A percentile compares a stretch with the other conserved stretches of the same genome.
phyloP scores from a whole-genome alignment of 2,113 vertebrate genomes.

The Madoqua kirkii region DNA sequence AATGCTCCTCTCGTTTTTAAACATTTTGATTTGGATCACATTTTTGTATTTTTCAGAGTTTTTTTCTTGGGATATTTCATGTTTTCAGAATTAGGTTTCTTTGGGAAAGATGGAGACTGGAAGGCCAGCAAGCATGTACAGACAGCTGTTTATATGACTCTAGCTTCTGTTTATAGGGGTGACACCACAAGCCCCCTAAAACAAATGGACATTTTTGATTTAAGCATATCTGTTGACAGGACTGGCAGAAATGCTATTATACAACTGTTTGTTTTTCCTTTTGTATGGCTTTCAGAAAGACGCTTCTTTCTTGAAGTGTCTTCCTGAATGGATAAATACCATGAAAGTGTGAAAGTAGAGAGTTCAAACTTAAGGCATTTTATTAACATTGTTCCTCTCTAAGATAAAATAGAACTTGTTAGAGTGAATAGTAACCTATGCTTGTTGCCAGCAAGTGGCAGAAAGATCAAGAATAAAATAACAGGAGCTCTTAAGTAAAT shows the following conservation, averaged over 20 bases:
- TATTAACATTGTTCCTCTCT: constrained; percentile 7
- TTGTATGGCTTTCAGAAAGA: constrained; percentile 28
- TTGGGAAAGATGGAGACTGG: background rate
- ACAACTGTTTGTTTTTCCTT: background rate
- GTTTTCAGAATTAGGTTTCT: background rate
- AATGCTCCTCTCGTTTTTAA: background rate
- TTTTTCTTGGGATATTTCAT: background rate
- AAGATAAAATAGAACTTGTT: constrained; percentile 17
- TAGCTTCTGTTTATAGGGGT: background rate
- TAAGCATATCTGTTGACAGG: background rate
- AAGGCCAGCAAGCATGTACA: background rate
- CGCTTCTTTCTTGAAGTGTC: background rate
- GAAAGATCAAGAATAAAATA: constrained; percentile 26
- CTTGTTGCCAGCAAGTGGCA: background rate
- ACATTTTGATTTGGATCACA: background rate
- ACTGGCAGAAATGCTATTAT: background rate
- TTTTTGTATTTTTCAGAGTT: background rate
- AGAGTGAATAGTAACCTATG: background rate
- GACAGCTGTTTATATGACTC: background rate
- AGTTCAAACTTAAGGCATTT: background rate
- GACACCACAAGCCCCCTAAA: background rate
- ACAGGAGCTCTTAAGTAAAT: constrained; percentile 9
- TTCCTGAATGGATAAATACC: constrained; percentile 5
- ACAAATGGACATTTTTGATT: background rate
- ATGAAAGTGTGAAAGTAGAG: background rate